These are phyloP conservation scores for Drosophila hydei DNA, from an alignment of 1,140 invertebrate species.

Conservation along the genomic window DNA sequence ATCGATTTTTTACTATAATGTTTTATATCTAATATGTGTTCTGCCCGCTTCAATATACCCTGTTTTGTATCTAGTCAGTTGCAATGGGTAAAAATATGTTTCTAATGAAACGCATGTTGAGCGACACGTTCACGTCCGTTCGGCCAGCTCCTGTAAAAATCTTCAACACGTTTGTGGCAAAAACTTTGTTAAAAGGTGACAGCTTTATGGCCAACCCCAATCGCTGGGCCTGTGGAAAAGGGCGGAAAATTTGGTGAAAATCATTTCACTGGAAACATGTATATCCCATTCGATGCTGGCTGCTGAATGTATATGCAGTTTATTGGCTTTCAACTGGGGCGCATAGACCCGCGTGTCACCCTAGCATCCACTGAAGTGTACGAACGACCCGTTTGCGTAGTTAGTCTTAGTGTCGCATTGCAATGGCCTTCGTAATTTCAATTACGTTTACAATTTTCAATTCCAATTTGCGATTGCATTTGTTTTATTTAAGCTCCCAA, in stretches of 20 bases:
- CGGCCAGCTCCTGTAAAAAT: neutral
- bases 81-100: slow-evolving; percentile 1
- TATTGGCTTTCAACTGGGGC: slow-evolving; percentile 54
- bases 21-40: too few species aligned
- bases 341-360: too few species aligned
- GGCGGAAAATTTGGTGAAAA: slow-evolving; percentile 20
- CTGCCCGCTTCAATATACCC: neutral
- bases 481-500: slow-evolving; percentile 37
- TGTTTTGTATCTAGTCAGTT: neutral
- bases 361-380: neutral
- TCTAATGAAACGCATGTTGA: slow-evolving; percentile 53
- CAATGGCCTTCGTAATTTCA: slow-evolving; percentile 11
- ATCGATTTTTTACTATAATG: too few species aligned
- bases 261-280: slow-evolving; percentile 49
- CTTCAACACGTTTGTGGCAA: slow-evolving; percentile 1
- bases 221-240: neutral
- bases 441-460: slow-evolving; percentile 10
- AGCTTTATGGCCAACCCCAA: slow-evolving; percentile 39
- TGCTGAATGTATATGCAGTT: slow-evolving; percentile 49
- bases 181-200: slow-evolving; percentile 29
- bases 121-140: too few species aligned
- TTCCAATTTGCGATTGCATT: slow-evolving; percentile 49
- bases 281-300: slow-evolving; percentile 55
- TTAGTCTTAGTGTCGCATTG: slow-evolving; percentile 10
- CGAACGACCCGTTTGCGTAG: neutral